phyloP scores from a whole-genome alignment of 2,888 invertebrate genomes.

The Pristionchus entomophagus region DNA sequence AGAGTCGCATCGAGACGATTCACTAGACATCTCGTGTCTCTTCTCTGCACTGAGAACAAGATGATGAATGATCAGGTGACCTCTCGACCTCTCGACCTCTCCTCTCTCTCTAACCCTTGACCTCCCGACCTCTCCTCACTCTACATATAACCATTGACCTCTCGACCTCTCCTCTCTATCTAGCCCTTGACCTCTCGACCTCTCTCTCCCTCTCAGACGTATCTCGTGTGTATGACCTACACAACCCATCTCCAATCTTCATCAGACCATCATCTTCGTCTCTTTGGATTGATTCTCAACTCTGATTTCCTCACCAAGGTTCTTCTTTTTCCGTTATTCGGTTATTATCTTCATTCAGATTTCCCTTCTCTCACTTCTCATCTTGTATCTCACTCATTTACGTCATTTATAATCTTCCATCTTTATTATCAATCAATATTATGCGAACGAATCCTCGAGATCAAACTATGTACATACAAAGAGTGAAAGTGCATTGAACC shows the following conservation, averaged over 20 bases:
- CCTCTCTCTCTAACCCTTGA: background rate
- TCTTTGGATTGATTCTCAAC: conserved; percentile 19
- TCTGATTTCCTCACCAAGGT: background rate
- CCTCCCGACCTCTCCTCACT: background rate
- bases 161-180: too few relatives aligned
- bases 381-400: background rate
- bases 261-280: background rate
- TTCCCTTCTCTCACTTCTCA: background rate
- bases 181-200: background rate
- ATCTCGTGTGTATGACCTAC: conserved; percentile 2
- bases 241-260: background rate
- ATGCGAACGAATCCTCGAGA: background rate
- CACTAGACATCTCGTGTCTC: background rate
- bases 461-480: conserved; percentile 35
- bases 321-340: background rate
- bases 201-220: background rate
- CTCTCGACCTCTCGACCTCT: background rate
- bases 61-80: conserved; percentile 43
- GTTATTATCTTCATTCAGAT: background rate
- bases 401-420: background rate
- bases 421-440: conserved; percentile 7
- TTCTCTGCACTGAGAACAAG: conserved; percentile 37
- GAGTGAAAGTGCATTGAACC: background rate
- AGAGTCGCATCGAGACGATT: background rate
- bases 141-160: too few relatives aligned